phyloP scores from a whole-genome alignment of 1,140 invertebrate genomes.

The Camponotus pennsylvanicus region DNA sequence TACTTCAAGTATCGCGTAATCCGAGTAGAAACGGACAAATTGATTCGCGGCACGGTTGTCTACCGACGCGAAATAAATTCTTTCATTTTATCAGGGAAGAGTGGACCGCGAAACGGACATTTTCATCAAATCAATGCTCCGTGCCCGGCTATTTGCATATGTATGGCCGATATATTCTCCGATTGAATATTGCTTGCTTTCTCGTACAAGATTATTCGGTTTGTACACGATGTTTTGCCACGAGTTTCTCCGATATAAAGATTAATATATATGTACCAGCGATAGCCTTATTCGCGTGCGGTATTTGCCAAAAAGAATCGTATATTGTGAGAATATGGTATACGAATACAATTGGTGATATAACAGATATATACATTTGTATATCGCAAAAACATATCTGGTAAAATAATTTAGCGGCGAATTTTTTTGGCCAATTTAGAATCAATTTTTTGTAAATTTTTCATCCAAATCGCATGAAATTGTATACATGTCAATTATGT shows the following conservation, averaged over 20 bases:
- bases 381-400: neutral
- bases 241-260: conserved; percentile 62
- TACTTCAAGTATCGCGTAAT: conserved; percentile 4
- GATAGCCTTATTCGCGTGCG: conserved; percentile 27
- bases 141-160: conserved; percentile 66
- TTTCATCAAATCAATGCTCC: conserved; percentile 71
- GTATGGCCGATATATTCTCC: conserved; percentile 67
- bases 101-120: conserved; percentile 64
- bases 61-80: conserved; percentile 28
- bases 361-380: neutral
- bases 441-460: neutral
- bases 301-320: conserved; percentile 18
- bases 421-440: neutral
- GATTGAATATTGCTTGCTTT: conserved; percentile 63
- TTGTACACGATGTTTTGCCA: conserved; percentile 26
- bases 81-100: conserved; percentile 31
- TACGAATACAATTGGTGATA: too few relatives aligned
- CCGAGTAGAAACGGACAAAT: neutral
- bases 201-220: conserved; percentile 60
- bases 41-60: neutral
- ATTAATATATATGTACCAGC: conserved; percentile 23
- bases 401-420: neutral
- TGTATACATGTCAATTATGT: neutral
- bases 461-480: neutral
- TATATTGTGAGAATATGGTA: conserved; percentile 2